phyloP scores from a whole-genome alignment of 1,140 invertebrate genomes.

The Portunus trituberculatus region DNA sequence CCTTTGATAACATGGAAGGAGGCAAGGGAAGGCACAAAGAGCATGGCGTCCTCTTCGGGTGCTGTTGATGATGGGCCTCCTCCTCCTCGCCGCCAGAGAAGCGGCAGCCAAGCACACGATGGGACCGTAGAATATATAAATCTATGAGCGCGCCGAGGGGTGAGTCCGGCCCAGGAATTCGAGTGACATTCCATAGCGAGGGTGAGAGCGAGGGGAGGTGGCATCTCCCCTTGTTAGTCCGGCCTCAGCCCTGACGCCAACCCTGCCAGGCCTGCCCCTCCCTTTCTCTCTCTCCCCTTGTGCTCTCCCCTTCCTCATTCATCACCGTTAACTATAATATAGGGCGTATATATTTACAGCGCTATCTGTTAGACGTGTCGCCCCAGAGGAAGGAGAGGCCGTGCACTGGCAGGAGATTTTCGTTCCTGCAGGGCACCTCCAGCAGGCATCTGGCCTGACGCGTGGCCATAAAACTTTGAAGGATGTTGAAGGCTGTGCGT shows the following conservation, averaged over 20 bases:
- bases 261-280: conserved; percentile 28
- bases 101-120: conserved; percentile 49
- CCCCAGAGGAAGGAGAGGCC: not conserved
- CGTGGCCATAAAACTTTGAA: too few species aligned
- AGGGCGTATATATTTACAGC: conserved; percentile 44
- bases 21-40: too few species aligned
- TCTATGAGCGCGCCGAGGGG: conserved; percentile 44
- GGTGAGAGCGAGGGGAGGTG: conserved; percentile 53
- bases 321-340: conserved; percentile 49
- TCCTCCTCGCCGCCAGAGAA: not conserved
- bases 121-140: conserved; percentile 54
- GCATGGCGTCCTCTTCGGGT: too few species aligned
- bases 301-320: conserved; percentile 38
- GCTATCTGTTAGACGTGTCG: conserved; percentile 29
- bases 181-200: conserved; percentile 54
- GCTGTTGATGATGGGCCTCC: not conserved
- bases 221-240: conserved; percentile 40
- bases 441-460: too few species aligned
- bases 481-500: too few species aligned
- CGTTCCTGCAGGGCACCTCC: not conserved
- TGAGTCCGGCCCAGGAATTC: conserved; percentile 48
- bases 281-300: not conserved
- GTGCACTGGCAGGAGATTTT: not conserved
- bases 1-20: too few species aligned
- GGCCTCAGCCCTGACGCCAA: conserved; percentile 38